A percentile compares a stretch with the other conserved stretches of the same genome.
Evolutionary conservation across 1,140 invertebrate species (phyloP).

Genomic region (Bombus haemorrhoidalis): DNA sequence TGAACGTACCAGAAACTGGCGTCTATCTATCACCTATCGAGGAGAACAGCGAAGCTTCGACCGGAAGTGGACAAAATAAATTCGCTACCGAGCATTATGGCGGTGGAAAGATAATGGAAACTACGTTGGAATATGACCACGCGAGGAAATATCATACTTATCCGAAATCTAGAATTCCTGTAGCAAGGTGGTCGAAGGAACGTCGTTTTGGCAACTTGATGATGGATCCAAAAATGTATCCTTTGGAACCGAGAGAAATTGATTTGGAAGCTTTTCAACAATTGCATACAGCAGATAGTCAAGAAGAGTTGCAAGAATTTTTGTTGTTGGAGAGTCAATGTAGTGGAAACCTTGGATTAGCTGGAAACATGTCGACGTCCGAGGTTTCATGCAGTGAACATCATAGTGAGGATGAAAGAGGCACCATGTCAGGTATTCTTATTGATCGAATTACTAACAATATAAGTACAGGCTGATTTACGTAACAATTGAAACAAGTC

Average conservation of each 20-base stretch:
- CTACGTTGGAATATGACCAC: slow-evolving; percentile 61
- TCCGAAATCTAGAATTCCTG: slow-evolving; percentile 81
- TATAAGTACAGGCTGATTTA: background rate
- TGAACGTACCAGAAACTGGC: slow-evolving; percentile 19
- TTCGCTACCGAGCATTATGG: background rate
- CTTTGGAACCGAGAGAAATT: slow-evolving; percentile 84
- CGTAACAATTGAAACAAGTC: background rate
- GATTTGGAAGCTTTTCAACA: slow-evolving; percentile 84
- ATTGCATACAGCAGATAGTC: slow-evolving; percentile 85
- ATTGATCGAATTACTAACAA: slow-evolving; percentile 30
- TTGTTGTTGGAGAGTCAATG: slow-evolving; percentile 86
- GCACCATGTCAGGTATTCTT: slow-evolving; percentile 78
- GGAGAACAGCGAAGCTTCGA: slow-evolving; percentile 84
- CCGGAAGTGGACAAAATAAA: slow-evolving; percentile 69
- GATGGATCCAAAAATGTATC: slow-evolving; percentile 81
- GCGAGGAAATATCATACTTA: slow-evolving; percentile 83
- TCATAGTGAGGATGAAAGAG: slow-evolving; percentile 74
- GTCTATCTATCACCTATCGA: slow-evolving; percentile 84
- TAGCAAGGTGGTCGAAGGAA: slow-evolving; percentile 71
- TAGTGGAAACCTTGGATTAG: slow-evolving; percentile 82
- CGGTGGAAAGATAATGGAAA: background rate
- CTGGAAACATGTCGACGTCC: slow-evolving; percentile 82
- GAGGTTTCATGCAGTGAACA: slow-evolving; percentile 68
- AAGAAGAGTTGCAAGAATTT: slow-evolving; percentile 87
- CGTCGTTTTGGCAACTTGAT: slow-evolving; percentile 69